Evolutionary conservation across 2,797 vertebrate genomes (phyloP), one percentile per base, ranked within the genome.

Genomic region (Crenichthys baileyi): DNA sequence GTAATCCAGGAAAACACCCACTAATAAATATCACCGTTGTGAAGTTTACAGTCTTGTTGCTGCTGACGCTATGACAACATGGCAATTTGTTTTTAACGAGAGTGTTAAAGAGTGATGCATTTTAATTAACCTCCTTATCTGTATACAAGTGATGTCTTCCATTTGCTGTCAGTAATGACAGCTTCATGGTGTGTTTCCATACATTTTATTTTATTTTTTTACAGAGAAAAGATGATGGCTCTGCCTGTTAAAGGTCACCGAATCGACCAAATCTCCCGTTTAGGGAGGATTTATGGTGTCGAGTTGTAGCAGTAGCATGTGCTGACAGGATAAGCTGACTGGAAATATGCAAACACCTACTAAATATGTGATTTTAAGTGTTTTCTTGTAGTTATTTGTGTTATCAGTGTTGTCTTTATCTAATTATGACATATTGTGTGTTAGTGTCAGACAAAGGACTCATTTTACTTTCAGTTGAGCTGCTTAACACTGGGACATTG

Each of bases 121-220:
- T 81, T n/a, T 71, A 68, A 58, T n/a, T 39, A 9, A 63, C 39
- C 26, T 61, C 3, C 29, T 75, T 4, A 1, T 58, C 31, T 75
- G 36, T 44, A 48, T 71, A 70, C 68, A 18, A 71, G 29, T 72
- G 41, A 79, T 24, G 87, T 92, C 86, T 87, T 91, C 88, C 81
- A 72, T 82, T 78, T 81, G 56, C 65, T 70, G 79, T 76, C 56
- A 58, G 56, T n/a, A n/a, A 4, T 26, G 31, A 56, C 73, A 76
- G 83, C 79, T 79, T 77, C 29, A 24, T 53, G 1, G 20, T 75
- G 26, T 31, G 15, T 72, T 51, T 70, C 68, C 4, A 53, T 0
- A 15, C 41, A 67, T 70, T n/a, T 50, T 51, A 73, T 31, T 51
- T 16, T 31, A 20, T 65, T 4, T 9, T 65, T 65, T 39, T 36